phyloP scores from a whole-genome alignment of 2,797 vertebrate species.

The Chloroceryle inda region DNA sequence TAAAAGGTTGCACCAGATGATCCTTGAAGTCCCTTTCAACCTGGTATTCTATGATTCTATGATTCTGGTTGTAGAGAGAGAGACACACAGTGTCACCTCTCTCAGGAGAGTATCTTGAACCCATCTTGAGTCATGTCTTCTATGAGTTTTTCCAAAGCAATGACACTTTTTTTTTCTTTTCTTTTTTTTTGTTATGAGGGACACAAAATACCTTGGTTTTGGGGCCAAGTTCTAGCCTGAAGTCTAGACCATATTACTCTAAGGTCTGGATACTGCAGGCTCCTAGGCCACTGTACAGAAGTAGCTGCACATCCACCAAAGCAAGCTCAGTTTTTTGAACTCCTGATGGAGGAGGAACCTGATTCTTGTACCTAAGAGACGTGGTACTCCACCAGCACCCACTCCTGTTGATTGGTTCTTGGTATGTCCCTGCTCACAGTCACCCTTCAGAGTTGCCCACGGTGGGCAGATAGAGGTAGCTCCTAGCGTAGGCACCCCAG shows the following conservation, averaged over 20 bases:
- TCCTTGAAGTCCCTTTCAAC: too few relatives aligned
- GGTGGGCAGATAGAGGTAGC: neutral
- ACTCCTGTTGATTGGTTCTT: neutral
- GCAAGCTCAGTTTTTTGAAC: neutral
- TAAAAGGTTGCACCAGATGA: too few relatives aligned
- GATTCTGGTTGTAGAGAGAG: neutral
- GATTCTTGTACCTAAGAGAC: neutral
- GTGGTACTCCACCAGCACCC: fast-evolving
- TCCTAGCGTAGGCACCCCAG: neutral
- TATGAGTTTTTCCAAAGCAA: neutral
- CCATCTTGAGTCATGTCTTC: neutral
- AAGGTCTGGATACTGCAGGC: neutral
- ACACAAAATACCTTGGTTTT: neutral
- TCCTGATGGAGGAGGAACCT: neutral
- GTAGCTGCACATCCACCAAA: neutral
- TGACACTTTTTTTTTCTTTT: neutral
- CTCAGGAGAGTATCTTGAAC: neutral
- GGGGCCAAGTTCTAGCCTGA: neutral
- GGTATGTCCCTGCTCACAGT: fast-evolving
- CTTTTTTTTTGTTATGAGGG: neutral
- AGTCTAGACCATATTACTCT: neutral
- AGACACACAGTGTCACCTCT: neutral
- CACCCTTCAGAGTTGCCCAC: neutral
- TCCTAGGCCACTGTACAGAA: neutral
- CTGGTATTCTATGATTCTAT: too few relatives aligned